Base-by-base conservation (phyloP, 2,888 invertebrate species). In the Molorchus minor region DNA sequence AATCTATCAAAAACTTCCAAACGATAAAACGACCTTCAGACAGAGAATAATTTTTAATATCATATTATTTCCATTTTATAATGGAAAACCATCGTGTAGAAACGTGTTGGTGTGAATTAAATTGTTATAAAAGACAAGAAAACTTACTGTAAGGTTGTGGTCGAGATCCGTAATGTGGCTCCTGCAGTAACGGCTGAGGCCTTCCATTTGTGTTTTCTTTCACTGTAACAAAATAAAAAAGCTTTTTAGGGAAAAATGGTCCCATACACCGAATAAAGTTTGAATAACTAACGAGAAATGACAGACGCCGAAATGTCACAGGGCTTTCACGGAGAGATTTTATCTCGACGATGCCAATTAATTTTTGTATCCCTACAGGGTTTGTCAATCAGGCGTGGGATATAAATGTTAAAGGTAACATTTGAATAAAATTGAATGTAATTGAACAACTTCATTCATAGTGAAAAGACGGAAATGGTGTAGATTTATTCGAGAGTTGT, bases 111-210 rank as follows among this genome's bases (percentile, higher is more conserved):
- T n/a, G n/a, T n/a, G n/a, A n/a, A n/a, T n/a, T n/a, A n/a, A n/a
- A n/a, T n/a, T n/a, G n/a, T n/a, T n/a, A 52, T 21, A 17, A 30
- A 51, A 30, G 36, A 56, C 46, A 30, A 17, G 1, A 30, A 17
- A 73, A 91, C 91, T 92, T 84, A 93, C 93, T 92, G 85, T 91
- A 94, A 65, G 93, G 93, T 81, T 92, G 92, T 67, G 93, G 93
- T 74, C 93, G 86, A 63, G 92, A 91, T 67, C 93, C 93, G 80
- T 91, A 93, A 82, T 93, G 68, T 65, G 94, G 94, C 74, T 94
- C 94, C 81, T 93, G 93, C 56, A 94, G 86, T 67, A 94, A 86
- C 51, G 94, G 94, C 43, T 93, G 92, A 70, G 92, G 92, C 74
- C 93, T 83, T 56, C 81, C 81, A 68, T 78, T 80, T 72, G 80